A percentile compares a stretch with the other conserved stretches of the same genome.
phyloP scores from a whole-genome alignment of 2,113 vertebrate species.

The Callionymus lyra region DNA sequence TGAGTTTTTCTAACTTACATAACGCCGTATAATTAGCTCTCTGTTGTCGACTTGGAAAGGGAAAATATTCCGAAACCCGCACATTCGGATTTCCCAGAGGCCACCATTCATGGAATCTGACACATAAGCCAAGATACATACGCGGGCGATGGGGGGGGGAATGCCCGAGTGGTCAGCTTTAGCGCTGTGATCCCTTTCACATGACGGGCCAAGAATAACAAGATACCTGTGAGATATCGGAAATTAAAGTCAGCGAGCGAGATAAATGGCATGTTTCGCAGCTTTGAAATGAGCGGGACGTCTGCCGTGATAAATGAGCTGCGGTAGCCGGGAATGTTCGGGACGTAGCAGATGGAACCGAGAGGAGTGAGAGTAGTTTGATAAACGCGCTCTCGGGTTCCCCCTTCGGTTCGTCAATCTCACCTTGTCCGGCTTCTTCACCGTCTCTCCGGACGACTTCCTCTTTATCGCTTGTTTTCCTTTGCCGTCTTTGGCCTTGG shows the following conservation, averaged over 20 bases:
- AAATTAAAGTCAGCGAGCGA: slow-evolving; percentile 13
- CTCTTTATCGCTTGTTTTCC: slow-evolving; percentile 52
- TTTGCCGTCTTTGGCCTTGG: slow-evolving; percentile 51
- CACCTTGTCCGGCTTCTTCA: slow-evolving; percentile 70
- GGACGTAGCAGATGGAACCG: no score
- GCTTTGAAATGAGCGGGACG: slow-evolving; percentile 1
- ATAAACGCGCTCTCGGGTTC: no score
- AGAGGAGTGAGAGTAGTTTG: no score
- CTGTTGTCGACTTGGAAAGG: slow-evolving; percentile 12
- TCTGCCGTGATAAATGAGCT: slow-evolving; percentile 1
- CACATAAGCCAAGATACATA: slow-evolving; percentile 26
- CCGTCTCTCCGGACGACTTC: slow-evolving; percentile 48
- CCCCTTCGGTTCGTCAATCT: slow-evolving; percentile 38
- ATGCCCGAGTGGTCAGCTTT: slow-evolving; percentile 14
- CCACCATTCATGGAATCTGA: slow-evolving; percentile 15
- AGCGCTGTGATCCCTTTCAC: slow-evolving; percentile 47
- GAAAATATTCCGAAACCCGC: no score
- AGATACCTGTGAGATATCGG: slow-evolving; percentile 13
- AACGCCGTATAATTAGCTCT: slow-evolving; percentile 3
- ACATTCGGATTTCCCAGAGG: slow-evolving; percentile 13
- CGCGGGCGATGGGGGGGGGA: slow-evolving; percentile 7
- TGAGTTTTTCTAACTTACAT: neutral
- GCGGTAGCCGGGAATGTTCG: no score
- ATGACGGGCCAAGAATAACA: slow-evolving; percentile 29
- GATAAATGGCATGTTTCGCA: neutral